phyloP scores from a whole-genome alignment of 2,888 invertebrate genomes.

The Philereme vetulata region DNA sequence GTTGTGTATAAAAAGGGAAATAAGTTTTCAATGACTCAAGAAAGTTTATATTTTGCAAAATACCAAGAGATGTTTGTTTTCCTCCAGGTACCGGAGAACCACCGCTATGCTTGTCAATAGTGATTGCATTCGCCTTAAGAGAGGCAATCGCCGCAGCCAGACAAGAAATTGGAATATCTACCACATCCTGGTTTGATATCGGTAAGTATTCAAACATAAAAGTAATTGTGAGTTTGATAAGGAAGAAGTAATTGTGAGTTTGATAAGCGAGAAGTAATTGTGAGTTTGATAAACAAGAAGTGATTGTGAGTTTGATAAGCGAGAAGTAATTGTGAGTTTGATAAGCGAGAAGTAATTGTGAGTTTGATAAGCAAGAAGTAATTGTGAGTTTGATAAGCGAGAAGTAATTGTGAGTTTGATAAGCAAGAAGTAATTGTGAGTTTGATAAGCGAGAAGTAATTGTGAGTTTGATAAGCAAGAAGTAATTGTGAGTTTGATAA shows the following conservation, averaged over 20 bases:
- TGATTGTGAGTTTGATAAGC: too few species aligned
- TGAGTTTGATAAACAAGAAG: too few species aligned
- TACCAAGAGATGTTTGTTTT: not conserved
- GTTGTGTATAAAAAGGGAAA: not conserved
- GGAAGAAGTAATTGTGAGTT: not conserved
- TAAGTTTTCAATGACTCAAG: not conserved
- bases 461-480: not conserved
- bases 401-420: not conserved
- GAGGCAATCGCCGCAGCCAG: conserved; percentile 85
- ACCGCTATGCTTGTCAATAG: conserved; percentile 70
- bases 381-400: too few species aligned
- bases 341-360: too few species aligned
- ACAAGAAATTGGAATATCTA: conserved; percentile 79
- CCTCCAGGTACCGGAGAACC: conserved; percentile 79
- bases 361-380: too few species aligned
- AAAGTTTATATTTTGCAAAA: too few species aligned
- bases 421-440: too few species aligned
- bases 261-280: not conserved
- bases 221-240: too few species aligned
- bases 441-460: too few species aligned
- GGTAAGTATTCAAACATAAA: conserved; percentile 61
- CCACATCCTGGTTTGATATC: conserved; percentile 81
- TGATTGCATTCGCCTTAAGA: conserved; percentile 84
- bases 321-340: not conserved
- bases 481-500: too few species aligned